phyloP scores from a whole-genome alignment of 2,888 invertebrate genomes.

The Phyto melanocephala region DNA sequence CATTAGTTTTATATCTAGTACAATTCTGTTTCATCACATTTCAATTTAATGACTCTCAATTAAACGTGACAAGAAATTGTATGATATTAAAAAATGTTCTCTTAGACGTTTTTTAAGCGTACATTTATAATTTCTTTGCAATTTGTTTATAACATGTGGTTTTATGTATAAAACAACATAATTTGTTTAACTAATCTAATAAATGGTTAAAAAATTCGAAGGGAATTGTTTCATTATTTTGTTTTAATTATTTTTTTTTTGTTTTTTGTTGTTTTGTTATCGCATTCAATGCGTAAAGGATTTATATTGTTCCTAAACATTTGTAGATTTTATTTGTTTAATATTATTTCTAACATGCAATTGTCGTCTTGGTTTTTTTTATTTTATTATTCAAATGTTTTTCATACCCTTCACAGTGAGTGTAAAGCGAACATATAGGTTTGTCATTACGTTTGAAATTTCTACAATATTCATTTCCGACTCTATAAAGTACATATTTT shows the following conservation, averaged over 20 bases:
- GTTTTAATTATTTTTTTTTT: not conserved
- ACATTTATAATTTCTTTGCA: not conserved
- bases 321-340: constrained; percentile 40
- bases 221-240: not conserved
- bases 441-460: too few species aligned
- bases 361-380: constrained; percentile 6
- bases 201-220: constrained; percentile 16
- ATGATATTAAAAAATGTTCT: not conserved
- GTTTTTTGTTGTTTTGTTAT: constrained; percentile 26
- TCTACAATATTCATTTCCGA: too few species aligned
- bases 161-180: constrained; percentile 4
- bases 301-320: constrained; percentile 51
- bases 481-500: too few species aligned
- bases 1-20: too few species aligned
- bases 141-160: not conserved
- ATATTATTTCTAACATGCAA: constrained; percentile 53
- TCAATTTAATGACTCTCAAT: too few species aligned
- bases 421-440: too few species aligned
- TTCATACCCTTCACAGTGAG: too few species aligned
- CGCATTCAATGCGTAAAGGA: constrained; percentile 64
- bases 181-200: constrained; percentile 15
- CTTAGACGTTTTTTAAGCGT: not conserved
- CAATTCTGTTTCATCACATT: too few species aligned
- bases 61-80: too few species aligned
- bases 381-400: too few species aligned